A percentile compares a stretch with the other conserved stretches of the same genome.
phyloP scores from a whole-genome alignment of 2,797 vertebrate species.

The Argya squamiceps region DNA sequence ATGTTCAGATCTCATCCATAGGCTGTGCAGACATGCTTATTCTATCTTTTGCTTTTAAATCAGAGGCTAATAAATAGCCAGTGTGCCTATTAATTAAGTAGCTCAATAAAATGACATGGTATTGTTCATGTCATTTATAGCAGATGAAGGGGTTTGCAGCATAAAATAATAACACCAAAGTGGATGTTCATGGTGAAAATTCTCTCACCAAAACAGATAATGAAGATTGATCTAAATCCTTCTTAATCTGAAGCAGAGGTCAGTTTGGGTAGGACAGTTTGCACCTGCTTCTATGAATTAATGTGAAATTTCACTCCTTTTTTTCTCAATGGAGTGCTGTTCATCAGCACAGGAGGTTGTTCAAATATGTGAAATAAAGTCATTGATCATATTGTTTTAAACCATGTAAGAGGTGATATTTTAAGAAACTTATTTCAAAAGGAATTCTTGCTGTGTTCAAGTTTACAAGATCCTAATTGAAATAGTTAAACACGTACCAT shows the following conservation, averaged over 20 bases:
- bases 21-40: neutral
- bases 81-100: neutral
- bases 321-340: neutral
- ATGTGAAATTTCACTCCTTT: neutral
- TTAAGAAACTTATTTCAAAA: neutral
- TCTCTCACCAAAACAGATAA: neutral
- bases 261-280: neutral
- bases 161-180: neutral
- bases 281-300: neutral
- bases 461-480: neutral
- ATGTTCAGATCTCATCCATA: slow-evolving; percentile 13
- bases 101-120: neutral
- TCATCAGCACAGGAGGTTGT: neutral
- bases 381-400: neutral
- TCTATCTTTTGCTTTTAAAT: slow-evolving; percentile 13
- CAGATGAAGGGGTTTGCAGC: neutral
- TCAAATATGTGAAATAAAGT: neutral
- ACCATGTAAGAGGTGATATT: neutral
- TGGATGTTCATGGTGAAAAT: neutral
- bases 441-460: neutral
- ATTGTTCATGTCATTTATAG: neutral
- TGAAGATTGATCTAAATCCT: neutral
- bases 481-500: neutral
- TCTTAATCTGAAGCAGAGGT: neutral
- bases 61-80: neutral